Conservation (phyloP, 2,797 vertebrate genomes). For the Enteromius paludinosus region DNA sequence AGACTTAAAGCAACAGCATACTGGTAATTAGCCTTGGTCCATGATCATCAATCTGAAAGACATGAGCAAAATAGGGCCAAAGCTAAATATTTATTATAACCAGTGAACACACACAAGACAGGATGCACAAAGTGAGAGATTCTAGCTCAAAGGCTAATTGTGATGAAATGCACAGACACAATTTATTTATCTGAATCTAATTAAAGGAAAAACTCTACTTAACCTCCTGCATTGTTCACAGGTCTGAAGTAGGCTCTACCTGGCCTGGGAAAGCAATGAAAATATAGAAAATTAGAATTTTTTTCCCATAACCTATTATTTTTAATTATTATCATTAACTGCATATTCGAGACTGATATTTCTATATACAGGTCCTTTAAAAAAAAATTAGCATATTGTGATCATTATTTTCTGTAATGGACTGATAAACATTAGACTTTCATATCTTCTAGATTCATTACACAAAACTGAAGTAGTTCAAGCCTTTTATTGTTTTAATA, state of each 20-base stretch:
- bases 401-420: too few species aligned
- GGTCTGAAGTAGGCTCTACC: neutral
- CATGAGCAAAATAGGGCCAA: conserved; percentile 49
- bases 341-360: neutral
- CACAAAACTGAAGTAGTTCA: too few species aligned
- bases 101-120: conserved; percentile 30
- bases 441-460: too few species aligned
- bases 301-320: neutral
- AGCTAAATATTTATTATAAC: conserved; percentile 42
- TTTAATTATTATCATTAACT: neutral
- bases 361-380: too few species aligned
- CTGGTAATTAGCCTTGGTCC: conserved; percentile 62
- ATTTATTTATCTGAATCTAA: conserved; percentile 19
- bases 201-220: conserved; percentile 27
- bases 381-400: too few species aligned
- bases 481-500: too few species aligned
- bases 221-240: conserved; percentile 18
- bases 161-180: conserved; percentile 21
- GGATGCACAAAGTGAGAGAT: conserved; percentile 7
- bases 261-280: neutral
- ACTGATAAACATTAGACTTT: too few species aligned
- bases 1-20: conserved; percentile 59
- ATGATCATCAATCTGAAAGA: conserved; percentile 62
- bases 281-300: too few species aligned
- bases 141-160: conserved; percentile 40